Base-by-base conservation (phyloP, 2,888 invertebrate species). In the Hemithea aestivaria region DNA sequence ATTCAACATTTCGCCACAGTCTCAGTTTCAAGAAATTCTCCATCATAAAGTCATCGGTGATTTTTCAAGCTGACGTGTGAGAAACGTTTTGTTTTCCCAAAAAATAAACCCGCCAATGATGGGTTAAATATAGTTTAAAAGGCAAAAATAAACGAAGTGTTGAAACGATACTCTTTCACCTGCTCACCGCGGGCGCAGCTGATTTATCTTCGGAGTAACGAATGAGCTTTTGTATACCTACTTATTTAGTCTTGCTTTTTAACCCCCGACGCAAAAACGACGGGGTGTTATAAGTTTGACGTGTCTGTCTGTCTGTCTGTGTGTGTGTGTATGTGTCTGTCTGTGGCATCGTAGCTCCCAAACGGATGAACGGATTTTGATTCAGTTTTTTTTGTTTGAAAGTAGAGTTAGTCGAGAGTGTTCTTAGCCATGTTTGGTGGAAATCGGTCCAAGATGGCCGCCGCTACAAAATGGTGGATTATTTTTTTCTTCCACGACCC, bases 11-110 rank as follows among this genome's bases (percentile, higher is more conserved):
- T 51, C 45, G 43, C 43, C 51, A 51, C 41, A 48, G 53, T 56
- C 54, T 60, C 62, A 63, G 61, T 85, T 84, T 82, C 78, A 56
- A 74, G 82, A 81, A 83, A 83, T 79, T 73, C 85, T 85, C 83
- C 82, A 84, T 85, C 85, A 85, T 81, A 84, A 73, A 64, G 68
- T 60, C 74, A 58, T 69, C 70, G 76, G 80, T 77, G 77, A 85
- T 85, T 83, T 84, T 83, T 85, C 85, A 84, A 63, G 66, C 2
- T 61, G 65, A 60, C 68, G 66, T 62, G 58, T 56, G 53, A 66
- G 56, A 40, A 48, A 56, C 58, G 65, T 78, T 81, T 81, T 80
- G 80, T 85, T 84, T 81, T 80, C 70, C 71, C 74, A 73, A 78
- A 77, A 71, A 75, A 73, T 72, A 71, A 69, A 55, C 68, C 53